Conservation (phyloP, 1,140 invertebrate genomes). For the Lepidurus apus region DNA sequence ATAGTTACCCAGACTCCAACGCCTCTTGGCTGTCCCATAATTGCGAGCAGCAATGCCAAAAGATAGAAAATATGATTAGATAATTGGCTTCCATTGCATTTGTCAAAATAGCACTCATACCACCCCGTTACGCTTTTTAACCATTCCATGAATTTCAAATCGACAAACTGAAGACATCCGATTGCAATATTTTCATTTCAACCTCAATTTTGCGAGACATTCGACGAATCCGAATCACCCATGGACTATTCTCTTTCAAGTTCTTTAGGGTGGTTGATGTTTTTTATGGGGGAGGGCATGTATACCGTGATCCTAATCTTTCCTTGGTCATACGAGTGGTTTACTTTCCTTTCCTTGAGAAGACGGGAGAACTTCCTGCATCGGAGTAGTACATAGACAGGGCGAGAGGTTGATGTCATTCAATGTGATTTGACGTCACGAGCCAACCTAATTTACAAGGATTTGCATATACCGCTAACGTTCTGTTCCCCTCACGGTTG, state of each 20-base stretch:
- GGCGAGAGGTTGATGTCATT: not conserved
- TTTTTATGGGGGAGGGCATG: too few species aligned
- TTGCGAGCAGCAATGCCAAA: slow-evolving; percentile 17
- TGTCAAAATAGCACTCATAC: not conserved
- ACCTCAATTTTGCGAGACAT: not conserved
- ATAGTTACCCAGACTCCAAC: slow-evolving; percentile 16
- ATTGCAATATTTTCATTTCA: not conserved
- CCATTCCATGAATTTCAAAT: not conserved
- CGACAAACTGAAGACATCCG: not conserved
- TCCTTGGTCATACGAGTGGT: too few species aligned
- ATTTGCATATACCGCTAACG: not conserved
- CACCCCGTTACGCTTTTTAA: not conserved
- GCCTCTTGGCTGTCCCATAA: slow-evolving; percentile 14
- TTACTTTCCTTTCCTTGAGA: not conserved
- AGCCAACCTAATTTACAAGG: not conserved
- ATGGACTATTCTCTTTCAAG: too few species aligned
- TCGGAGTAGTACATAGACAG: not conserved
- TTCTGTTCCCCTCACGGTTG: not conserved
- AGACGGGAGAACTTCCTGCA: not conserved
- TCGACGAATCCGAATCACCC: too few species aligned
- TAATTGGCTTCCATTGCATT: not conserved
- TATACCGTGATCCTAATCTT: too few species aligned
- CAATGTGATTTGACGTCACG: not conserved
- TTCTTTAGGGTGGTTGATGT: too few species aligned
- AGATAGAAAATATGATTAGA: slow-evolving; percentile 22